Evolutionary conservation across 2,888 invertebrate species (phyloP), one percentile per base, ranked within the genome.

Genomic region (Himalopsyche kuldschensis): DNA sequence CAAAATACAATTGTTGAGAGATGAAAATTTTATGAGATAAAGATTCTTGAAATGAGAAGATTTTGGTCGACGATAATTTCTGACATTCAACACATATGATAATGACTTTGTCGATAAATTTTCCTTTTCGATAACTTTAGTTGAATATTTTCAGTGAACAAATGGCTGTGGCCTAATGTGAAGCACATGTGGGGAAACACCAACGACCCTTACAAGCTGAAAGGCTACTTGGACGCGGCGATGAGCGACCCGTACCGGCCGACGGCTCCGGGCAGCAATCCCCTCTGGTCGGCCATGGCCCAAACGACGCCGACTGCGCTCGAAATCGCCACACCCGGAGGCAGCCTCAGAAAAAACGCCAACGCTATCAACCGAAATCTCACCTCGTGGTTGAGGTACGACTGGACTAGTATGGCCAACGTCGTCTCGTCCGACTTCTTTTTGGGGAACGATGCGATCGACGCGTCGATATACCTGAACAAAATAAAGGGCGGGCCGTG

Each of bases 341-440:
- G 94, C 6, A 94, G 94, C 24, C 89, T 96, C 32, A 90, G 95
- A 35, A 90, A 92, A 78, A 93, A 94, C 89, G 95, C 95, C 0
- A 93, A 95, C 81, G 89, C 89, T 0, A 93, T 95, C 17, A 96
- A 96, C 89, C 92, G 93, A 48, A 93, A 95, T 87, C 92, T 96
- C 0, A 94, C 94, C 0, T 90, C 91, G 41, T 95, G 96, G 91
- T 93, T 96, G 27, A 88, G 91, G 79, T 93, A 94, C 6, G 92
- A 92, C 63, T 96, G 95, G 95, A 91, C 94, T 76, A 89, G 91
- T 17, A 92, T 92, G 81, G 94, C 94, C 11, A 96, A 96, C 88
- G 94, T 96, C 32, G 92, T 96, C 2, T 94, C 96, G 0, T 93
- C 94, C 6, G 96, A 96, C 89, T 96, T 94, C 88, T 95, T 95